Evolutionary conservation across 2,888 invertebrate genomes (phyloP).

Genomic region (Sylvicola fuscatus): DNA sequence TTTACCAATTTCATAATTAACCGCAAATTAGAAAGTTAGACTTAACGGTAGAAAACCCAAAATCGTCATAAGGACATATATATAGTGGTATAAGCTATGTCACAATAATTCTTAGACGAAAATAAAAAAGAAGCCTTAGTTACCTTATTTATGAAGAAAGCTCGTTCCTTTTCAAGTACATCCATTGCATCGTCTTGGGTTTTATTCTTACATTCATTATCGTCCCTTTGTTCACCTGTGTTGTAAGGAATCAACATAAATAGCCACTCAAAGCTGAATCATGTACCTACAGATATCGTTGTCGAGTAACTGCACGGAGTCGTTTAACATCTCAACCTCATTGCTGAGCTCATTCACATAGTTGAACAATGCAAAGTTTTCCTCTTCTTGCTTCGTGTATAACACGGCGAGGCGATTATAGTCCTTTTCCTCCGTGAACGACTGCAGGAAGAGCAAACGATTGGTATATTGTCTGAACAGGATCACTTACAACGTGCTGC

Average conservation of each 20-base stretch:
- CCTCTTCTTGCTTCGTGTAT: constrained; percentile 70
- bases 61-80: too few relatives aligned
- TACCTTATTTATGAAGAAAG: constrained; percentile 4
- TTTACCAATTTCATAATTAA: too few relatives aligned
- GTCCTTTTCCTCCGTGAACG: constrained; percentile 39
- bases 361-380: constrained; percentile 80
- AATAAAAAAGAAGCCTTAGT: too few relatives aligned
- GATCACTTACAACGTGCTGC: constrained; percentile 10
- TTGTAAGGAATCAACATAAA: background rate
- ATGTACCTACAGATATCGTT: constrained; percentile 28
- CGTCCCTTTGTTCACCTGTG: constrained; percentile 4
- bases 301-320: constrained; percentile 40
- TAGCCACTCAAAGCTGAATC: constrained; percentile 1
- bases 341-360: constrained; percentile 79
- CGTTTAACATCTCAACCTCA: constrained; percentile 53
- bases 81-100: too few relatives aligned
- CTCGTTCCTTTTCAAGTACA: constrained; percentile 3
- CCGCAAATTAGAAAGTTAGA: too few relatives aligned
- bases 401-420: constrained; percentile 45
- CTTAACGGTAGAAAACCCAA: too few relatives aligned
- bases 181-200: constrained; percentile 6
- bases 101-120: too few relatives aligned
- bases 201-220: constrained; percentile 5
- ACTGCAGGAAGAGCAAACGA: constrained; percentile 16
- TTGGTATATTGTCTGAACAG: constrained; percentile 3